phyloP scores from a whole-genome alignment of 1,140 invertebrate species.

The Trichogramma pretiosum region DNA sequence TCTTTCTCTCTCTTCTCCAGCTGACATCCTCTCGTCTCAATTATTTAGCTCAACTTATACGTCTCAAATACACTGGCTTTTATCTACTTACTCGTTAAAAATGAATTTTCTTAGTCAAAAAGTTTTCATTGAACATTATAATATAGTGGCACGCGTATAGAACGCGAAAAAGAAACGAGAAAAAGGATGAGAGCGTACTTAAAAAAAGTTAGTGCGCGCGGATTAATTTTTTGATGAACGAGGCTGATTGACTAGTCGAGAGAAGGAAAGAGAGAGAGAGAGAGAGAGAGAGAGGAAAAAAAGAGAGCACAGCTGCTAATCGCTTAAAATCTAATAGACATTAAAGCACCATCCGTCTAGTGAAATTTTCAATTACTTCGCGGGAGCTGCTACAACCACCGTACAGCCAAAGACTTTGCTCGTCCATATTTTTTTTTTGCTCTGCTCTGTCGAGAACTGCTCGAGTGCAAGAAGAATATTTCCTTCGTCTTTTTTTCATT shows the following conservation, averaged over 20 bases:
- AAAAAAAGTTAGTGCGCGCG: constrained; percentile 12
- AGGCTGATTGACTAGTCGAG: constrained; percentile 14
- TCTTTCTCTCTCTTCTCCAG: not conserved
- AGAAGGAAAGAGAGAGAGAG: no score
- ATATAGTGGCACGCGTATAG: no score
- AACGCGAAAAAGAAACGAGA: not conserved
- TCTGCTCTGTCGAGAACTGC: not conserved
- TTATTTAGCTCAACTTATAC: no score
- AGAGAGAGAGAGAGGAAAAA: no score
- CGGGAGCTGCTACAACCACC: no score
- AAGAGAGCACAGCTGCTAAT: no score
- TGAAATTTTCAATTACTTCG: constrained; percentile 14
- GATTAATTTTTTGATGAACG: constrained; percentile 12
- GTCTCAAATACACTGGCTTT: no score
- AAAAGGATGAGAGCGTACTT: not conserved
- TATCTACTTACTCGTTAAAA: not conserved
- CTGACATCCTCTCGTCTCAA: no score
- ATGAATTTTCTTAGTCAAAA: constrained; percentile 14
- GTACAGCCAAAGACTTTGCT: no score
- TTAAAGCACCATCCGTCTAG: constrained; percentile 3
- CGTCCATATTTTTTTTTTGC: constrained; percentile 12
- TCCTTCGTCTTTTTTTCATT: not conserved
- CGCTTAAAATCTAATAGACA: constrained; percentile 15
- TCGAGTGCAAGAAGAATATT: not conserved
- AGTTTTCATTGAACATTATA: constrained; percentile 3